These are phyloP conservation scores for Hydra vulgaris DNA, from an alignment of 30 jellyfish, hydroid and myxozoan species.

Conservation along the genomic window DNA sequence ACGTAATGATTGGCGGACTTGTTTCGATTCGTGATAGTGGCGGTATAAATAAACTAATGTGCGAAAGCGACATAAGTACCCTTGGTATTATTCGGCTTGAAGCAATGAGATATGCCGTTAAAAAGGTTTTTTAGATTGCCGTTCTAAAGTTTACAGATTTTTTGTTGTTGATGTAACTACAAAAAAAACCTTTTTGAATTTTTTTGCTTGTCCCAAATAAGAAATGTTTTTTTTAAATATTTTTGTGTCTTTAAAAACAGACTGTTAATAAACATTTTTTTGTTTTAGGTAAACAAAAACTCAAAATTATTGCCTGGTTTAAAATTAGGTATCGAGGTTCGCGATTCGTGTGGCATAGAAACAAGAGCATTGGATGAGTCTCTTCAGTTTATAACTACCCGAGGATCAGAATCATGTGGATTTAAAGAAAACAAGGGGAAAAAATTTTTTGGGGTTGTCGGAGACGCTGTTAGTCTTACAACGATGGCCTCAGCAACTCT, in stretches of 20 bases:
- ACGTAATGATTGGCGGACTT: constrained; percentile 64
- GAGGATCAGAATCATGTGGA: constrained; percentile 30
- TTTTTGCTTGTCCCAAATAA: too few species aligned
- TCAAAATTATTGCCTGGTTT: constrained; percentile 23
- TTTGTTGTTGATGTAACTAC: too few species aligned
- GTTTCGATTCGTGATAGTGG: constrained; percentile 54
- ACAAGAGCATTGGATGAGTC: constrained; percentile 80
- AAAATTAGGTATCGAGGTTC: constrained; percentile 64
- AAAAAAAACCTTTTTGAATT: too few species aligned
- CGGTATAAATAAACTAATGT: constrained; percentile 20
- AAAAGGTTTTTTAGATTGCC: constrained; percentile 51
- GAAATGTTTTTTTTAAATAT: too few species aligned
- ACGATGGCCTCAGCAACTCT: constrained; percentile 81
- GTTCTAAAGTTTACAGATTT: too few species aligned
- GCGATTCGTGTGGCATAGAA: constrained; percentile 79
- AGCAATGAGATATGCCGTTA: constrained; percentile 73
- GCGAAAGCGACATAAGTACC: constrained; percentile 38
- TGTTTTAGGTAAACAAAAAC: constrained; percentile 48
- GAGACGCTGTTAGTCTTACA: constrained; percentile 58
- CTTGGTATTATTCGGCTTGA: constrained; percentile 70
- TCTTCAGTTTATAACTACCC: constrained; percentile 49
- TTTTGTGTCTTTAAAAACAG: too few species aligned
- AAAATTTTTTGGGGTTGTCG: constrained; percentile 71
- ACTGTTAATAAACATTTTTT: not conserved
- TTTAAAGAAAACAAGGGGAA: constrained; percentile 13